phyloP scores from a whole-genome alignment of 1,140 invertebrate species.

The Phocides pigmalion region DNA sequence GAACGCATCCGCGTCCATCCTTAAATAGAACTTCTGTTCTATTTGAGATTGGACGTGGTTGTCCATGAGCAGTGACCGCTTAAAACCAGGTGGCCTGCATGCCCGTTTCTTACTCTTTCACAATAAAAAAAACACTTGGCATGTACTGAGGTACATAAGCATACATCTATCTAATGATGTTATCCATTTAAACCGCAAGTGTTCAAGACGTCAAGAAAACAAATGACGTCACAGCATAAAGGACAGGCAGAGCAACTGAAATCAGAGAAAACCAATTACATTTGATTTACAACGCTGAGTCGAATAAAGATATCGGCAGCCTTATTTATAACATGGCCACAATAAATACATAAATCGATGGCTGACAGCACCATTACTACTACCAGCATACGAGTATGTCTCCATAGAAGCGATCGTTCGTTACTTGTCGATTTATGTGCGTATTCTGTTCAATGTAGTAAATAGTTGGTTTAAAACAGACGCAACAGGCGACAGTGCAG shows the following conservation, averaged over 20 bases:
- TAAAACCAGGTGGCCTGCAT: too few species aligned
- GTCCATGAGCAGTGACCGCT: too few species aligned
- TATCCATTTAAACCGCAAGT: conserved; percentile 5
- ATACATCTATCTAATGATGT: too few species aligned
- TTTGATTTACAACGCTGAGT: conserved; percentile 56
- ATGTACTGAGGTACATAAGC: too few species aligned
- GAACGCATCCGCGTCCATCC: too few species aligned
- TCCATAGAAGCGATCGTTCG: conserved; percentile 15
- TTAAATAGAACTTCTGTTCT: too few species aligned
- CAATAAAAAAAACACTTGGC: background rate
- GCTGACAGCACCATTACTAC: conserved; percentile 55
- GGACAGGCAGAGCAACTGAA: conserved; percentile 25
- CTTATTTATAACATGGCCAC: conserved; percentile 54
- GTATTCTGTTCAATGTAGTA: conserved; percentile 16
- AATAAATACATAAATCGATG: conserved; percentile 61
- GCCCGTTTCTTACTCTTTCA: too few species aligned
- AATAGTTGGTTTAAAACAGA: conserved; percentile 23
- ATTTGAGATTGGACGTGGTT: too few species aligned
- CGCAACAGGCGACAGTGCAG: conserved; percentile 2
- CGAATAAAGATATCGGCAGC: conserved; percentile 48
- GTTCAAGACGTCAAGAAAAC: conserved; percentile 29
- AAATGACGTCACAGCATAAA: conserved; percentile 27
- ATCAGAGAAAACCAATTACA: conserved; percentile 52
- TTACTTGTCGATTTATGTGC: conserved; percentile 28
- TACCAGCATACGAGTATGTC: conserved; percentile 6